A percentile compares a stretch with the other conserved stretches of the same genome.
These are phyloP conservation scores for Antedon mediterranea DNA, from an alignment of 53 echinoderm and acorn worm genomes.

Conservation along the genomic window DNA sequence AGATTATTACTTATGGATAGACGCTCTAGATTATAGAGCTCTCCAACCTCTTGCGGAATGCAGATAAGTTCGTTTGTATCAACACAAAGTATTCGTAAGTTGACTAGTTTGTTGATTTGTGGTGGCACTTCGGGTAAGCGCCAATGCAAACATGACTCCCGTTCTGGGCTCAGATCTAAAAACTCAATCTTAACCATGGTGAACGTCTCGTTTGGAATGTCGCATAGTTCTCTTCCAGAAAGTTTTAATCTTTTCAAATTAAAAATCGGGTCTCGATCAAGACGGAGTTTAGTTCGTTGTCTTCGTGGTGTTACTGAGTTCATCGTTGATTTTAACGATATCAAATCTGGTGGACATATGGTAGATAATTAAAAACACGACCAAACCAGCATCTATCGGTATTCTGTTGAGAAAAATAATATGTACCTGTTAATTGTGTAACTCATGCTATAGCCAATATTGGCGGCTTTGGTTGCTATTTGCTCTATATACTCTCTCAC, in stretches of 20 bases:
- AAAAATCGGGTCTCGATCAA: slow-evolving; percentile 29
- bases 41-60: slow-evolving; percentile 45
- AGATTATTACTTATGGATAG: slow-evolving; percentile 88
- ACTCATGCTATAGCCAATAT: too few relatives aligned
- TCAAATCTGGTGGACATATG: too few relatives aligned
- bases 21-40: slow-evolving; percentile 55
- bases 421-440: too few relatives aligned
- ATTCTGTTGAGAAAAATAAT: too few relatives aligned
- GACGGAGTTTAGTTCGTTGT: slow-evolving; percentile 15
- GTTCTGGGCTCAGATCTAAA: slow-evolving; percentile 74
- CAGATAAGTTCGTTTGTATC: slow-evolving; percentile 73
- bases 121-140: slow-evolving; percentile 43
- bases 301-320: background rate
- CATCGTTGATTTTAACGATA: background rate
- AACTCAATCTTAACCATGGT: slow-evolving; percentile 52
- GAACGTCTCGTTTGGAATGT: slow-evolving; percentile 49
- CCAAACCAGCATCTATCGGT: too few relatives aligned
- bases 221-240: slow-evolving; percentile 48
- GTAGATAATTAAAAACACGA: too few relatives aligned
- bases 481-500: too few relatives aligned
- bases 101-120: slow-evolving; percentile 26
- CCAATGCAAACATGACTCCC: slow-evolving; percentile 39
- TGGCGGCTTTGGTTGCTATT: too few relatives aligned
- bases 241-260: slow-evolving; percentile 58
- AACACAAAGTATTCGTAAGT: slow-evolving; percentile 61